Base-by-base conservation (phyloP, 2,888 invertebrate species). In the Hermaeophaga mercurialis region DNA sequence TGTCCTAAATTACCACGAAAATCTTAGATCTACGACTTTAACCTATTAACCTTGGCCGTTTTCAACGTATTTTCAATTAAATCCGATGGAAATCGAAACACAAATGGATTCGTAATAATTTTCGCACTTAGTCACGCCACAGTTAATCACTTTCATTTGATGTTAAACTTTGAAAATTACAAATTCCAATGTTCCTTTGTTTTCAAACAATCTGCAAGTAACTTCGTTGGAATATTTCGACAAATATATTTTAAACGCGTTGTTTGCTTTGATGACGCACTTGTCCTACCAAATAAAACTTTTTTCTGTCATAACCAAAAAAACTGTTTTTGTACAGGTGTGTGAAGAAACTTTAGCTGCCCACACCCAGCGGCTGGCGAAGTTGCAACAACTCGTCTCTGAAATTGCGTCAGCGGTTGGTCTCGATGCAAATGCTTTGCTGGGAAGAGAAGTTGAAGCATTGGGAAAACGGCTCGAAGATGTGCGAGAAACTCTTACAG, bases 321-420 rank as follows among this genome's bases (percentile, higher is more conserved):
- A 22, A 22, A 22, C 6, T 33, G 6, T 36, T 28, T n/a, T 45
- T 34, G 12, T 34, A 8, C 44, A 91, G 91, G 86, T 87, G 76
- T 90, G 90, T 73, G 84, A 90, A 72, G 88, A 90, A 73, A 84
- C 84, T 59, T 82, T 91, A 74, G 86, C 85, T 61, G 83, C 84
- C 19, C 86, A 91, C 65, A 86, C 88, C 58, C 85, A 86, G 17
- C 81, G 84, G 41, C 75, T 88, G 46, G 80, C 81, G 34, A 89
- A 91, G 71, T 80, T 92, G 17, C 86, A 87, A 2, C 85, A 86
- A 11, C 82, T 92, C 56, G 91, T 91, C 1, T 85, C 88, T 0
- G 85, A 87, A 65, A 91, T 92, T 52, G 90, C 91, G 0, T 84
- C 86, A 17, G 89, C 90, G 71, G 90, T 92, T 7, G 91, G 91